Base-by-base conservation (phyloP, 30 jellyfish, hydroid and myxozoan species). In the Aurelia sp. region DNA sequence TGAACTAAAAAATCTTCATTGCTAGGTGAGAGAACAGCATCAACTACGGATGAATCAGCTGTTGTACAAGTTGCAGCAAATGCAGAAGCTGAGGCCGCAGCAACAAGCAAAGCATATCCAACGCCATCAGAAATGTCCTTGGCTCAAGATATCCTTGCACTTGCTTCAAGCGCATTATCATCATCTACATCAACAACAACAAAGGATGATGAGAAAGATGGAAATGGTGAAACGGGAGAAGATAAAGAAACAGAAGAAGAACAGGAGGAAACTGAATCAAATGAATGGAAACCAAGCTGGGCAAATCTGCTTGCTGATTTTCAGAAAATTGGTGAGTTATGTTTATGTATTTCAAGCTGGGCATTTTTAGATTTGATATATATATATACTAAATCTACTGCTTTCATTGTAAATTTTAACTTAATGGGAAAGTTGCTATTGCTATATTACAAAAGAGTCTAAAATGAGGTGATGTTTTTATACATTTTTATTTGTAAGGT, bases 111-210 rank as follows among this genome's bases (percentile, higher is more conserved):
- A 35, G 82, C 92, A 33, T 80, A 38, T 53, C 92, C 97, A 21
- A 75, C 93, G 4, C 88, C 97, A 5, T 78, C 97, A 19, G 97
- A 88, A 53, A 78, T 88, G 64, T 88, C 97, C 3, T 92, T 88
- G n/a, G 97, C 97, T 2, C 97, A 88, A 50, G 97, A 88, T 48
- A 88, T 88, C 13, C 87, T 88, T 30, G 97, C 97, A 21, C 69
- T 88, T 72, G 97, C 97, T 4, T 88, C 97, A 17, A 65, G 88
- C 41, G 97, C 97, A 35, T 63, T 88, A 86, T 88, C 97, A 13
- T 79, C 97, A 70, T 88, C 97, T 1, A 47, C 96, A 15, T 88
- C 97, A 18, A 47, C 96, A 0, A 69, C 58, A 3, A 18, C 79
- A 30, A 75, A 68, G 62, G 80, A 80, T 13, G 70, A 62, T 15